Conservation (phyloP, 1,140 invertebrate species). For the Nymphalis io region DNA sequence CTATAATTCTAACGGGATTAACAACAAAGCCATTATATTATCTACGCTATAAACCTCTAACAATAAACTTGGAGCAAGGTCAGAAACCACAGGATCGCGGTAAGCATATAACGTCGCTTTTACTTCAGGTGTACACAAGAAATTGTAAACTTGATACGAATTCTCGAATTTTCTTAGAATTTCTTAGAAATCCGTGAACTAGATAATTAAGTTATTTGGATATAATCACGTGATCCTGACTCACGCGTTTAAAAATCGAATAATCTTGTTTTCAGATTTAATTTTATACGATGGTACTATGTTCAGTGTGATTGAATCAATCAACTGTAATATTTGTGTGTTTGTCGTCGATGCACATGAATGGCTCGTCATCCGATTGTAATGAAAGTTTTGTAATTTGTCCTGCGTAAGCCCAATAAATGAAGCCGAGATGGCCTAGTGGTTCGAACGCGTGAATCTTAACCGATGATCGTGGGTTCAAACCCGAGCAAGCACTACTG, state of each 20-base stretch:
- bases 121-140: background rate
- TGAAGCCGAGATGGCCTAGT: too few relatives aligned
- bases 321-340: too few relatives aligned
- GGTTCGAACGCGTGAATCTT: too few relatives aligned
- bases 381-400: too few relatives aligned
- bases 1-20: conserved; percentile 1
- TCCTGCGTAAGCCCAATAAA: too few relatives aligned
- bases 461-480: too few relatives aligned
- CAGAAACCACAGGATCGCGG: conserved; percentile 15
- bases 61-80: conserved; percentile 8
- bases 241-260: background rate
- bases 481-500: too few relatives aligned
- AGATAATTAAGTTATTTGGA: background rate
- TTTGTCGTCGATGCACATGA: too few relatives aligned
- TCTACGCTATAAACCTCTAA: conserved; percentile 1
- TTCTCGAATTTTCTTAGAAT: background rate
- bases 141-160: background rate
- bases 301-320: too few relatives aligned
- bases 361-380: too few relatives aligned
- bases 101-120: conserved; percentile 11
- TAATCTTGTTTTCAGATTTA: too few relatives aligned
- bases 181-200: background rate
- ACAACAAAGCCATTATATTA: conserved; percentile 10
- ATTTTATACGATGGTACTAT: too few relatives aligned
- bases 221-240: background rate